Conservation (phyloP, 2,888 invertebrate genomes). For the Limnephilus lunatus region DNA sequence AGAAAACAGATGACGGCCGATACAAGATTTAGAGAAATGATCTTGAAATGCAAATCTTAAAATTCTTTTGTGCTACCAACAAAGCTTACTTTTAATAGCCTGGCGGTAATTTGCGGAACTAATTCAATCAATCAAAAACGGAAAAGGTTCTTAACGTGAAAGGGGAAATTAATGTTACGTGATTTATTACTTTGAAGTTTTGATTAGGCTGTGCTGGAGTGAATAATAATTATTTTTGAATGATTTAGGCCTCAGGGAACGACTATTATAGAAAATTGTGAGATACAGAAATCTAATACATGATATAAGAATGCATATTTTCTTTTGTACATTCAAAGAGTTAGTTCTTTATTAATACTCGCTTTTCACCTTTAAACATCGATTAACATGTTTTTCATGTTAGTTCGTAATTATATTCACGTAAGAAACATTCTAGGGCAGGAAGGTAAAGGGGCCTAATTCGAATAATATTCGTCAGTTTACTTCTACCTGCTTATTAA, state of each 20-base stretch:
- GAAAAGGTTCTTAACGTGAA: neutral
- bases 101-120: too few relatives aligned
- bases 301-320: neutral
- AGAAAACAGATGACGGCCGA: conserved; percentile 3
- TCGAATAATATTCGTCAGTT: too few relatives aligned
- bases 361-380: too few relatives aligned
- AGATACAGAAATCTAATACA: neutral
- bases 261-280: neutral
- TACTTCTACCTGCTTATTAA: too few relatives aligned
- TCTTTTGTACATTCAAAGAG: neutral
- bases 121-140: neutral
- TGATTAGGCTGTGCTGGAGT: neutral
- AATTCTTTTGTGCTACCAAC: neutral
- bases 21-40: conserved; percentile 6
- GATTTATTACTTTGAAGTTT: neutral
- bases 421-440: neutral
- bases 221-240: neutral
- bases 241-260: neutral
- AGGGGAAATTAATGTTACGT: neutral
- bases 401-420: too few relatives aligned
- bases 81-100: neutral
- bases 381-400: too few relatives aligned
- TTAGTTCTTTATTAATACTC: too few relatives aligned
- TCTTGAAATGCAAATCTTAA: conserved; percentile 10
- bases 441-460: too few relatives aligned